Conservation (phyloP, 2,113 vertebrate species). For the Panthera uncia region DNA sequence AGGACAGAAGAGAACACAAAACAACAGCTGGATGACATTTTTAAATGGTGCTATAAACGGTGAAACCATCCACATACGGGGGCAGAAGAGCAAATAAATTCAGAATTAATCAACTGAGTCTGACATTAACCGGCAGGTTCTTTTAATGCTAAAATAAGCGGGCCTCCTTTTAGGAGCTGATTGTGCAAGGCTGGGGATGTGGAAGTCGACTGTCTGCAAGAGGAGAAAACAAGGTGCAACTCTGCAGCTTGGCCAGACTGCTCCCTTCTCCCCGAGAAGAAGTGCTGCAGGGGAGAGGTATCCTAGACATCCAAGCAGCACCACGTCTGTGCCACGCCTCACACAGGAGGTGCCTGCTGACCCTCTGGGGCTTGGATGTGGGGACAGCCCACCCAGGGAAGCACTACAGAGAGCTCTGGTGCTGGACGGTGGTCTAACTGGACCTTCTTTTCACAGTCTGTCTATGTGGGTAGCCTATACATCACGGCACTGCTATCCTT, state of each 20-base stretch:
- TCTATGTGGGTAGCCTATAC: background rate
- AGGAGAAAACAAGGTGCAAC: background rate
- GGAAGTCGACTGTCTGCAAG: background rate
- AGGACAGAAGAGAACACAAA: background rate
- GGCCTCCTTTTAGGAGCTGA: background rate
- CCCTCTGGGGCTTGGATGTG: background rate
- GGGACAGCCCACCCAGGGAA: background rate
- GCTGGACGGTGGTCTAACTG: background rate
- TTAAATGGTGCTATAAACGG: background rate
- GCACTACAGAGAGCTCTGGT: background rate
- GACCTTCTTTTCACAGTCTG: background rate
- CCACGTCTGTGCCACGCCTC: accelerated
- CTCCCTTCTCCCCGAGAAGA: background rate
- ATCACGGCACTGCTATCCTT: background rate
- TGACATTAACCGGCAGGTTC: slow-evolving; percentile 4
- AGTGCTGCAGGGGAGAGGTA: accelerated
- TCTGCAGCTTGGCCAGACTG: background rate
- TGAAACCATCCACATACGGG: background rate
- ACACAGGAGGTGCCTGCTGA: accelerated
- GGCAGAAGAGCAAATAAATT: slow-evolving; percentile 14
- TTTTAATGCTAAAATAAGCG: background rate
- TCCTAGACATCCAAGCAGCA: accelerated
- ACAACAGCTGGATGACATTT: slow-evolving; percentile 30
- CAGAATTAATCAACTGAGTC: background rate
- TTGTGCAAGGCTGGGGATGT: background rate